A percentile compares a stretch with the other conserved stretches of the same genome.
phyloP scores from a whole-genome alignment of 2,113 vertebrate genomes.

The Lampris megalopsis region DNA sequence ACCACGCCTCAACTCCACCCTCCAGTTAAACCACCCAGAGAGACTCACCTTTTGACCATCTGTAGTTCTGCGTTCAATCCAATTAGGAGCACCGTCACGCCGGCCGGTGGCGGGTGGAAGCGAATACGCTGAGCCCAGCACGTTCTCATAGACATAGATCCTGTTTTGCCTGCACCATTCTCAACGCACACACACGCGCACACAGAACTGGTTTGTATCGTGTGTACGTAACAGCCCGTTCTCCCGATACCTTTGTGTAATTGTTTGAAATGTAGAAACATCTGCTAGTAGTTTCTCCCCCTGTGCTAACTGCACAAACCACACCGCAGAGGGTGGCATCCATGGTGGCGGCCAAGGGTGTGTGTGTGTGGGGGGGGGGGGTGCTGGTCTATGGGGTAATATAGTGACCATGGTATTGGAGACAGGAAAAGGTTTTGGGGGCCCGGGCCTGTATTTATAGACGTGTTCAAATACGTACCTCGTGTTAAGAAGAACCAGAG shows the following conservation, averaged over 20 bases:
- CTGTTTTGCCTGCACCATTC: background rate
- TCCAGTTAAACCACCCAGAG: slow-evolving; percentile 25
- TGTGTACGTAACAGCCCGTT: background rate
- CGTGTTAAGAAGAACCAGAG: background rate
- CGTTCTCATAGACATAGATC: slow-evolving; percentile 2
- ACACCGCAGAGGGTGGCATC: background rate
- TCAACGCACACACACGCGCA: background rate
- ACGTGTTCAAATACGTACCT: background rate
- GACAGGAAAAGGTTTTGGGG: background rate
- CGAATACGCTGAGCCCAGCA: background rate
- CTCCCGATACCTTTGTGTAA: background rate
- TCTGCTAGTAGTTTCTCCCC: background rate
- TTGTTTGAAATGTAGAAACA: background rate
- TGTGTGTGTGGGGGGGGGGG: background rate
- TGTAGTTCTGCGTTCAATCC: slow-evolving; percentile 32
- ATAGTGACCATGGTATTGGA: background rate
- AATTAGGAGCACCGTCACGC: slow-evolving; percentile 29
- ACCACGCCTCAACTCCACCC: slow-evolving; percentile 5
- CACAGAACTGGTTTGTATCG: background rate
- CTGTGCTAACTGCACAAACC: background rate
- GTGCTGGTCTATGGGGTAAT: background rate
- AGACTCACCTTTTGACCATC: slow-evolving; percentile 23
- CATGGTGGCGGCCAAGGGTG: background rate
- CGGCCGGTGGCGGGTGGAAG: slow-evolving; percentile 18
- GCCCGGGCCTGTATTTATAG: background rate